Conservation (phyloP, 92 coral and sea anemone genomes). For the Zoanthus gigantus region DNA sequence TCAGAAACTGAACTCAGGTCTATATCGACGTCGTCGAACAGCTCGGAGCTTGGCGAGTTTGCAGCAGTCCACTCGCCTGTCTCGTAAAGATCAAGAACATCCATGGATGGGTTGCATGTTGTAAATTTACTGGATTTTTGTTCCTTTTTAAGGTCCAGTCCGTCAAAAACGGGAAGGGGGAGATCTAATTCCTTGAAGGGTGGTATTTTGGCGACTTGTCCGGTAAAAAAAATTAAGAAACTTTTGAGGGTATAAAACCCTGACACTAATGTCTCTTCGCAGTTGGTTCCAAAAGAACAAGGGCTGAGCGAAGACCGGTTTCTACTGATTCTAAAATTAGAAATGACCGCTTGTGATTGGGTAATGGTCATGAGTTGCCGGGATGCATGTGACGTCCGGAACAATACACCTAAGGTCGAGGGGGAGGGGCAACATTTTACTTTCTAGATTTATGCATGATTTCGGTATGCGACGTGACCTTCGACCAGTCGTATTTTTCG, state of each 20-base stretch:
- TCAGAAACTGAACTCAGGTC: conserved; percentile 81
- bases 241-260: conserved; percentile 79
- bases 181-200: conserved; percentile 99
- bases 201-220: conserved; percentile 99
- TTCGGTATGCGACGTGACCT: conserved; percentile 9
- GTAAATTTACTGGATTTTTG: conserved; percentile 70
- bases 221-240: conserved; percentile 85
- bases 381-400: conserved; percentile 40
- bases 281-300: conserved; percentile 65
- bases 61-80: conserved; percentile 93
- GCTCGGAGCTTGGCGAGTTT: conserved; percentile 89
- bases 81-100: conserved; percentile 90
- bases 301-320: conserved; percentile 53
- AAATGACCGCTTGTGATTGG: conserved; percentile 45
- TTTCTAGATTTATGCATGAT: conserved; percentile 21
- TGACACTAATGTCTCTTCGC: conserved; percentile 82
- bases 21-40: conserved; percentile 83
- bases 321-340: conserved; percentile 44
- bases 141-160: conserved; percentile 95
- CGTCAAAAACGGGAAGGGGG: conserved; percentile 95
- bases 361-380: conserved; percentile 45
- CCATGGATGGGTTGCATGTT: conserved; percentile 78
- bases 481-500: background rate
- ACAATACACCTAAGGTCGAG: conserved; percentile 17
- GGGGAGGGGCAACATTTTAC: conserved; percentile 34